These are phyloP conservation scores for Mesoligia furuncula DNA, from an alignment of 2,888 invertebrate species.

Conservation along the genomic window DNA sequence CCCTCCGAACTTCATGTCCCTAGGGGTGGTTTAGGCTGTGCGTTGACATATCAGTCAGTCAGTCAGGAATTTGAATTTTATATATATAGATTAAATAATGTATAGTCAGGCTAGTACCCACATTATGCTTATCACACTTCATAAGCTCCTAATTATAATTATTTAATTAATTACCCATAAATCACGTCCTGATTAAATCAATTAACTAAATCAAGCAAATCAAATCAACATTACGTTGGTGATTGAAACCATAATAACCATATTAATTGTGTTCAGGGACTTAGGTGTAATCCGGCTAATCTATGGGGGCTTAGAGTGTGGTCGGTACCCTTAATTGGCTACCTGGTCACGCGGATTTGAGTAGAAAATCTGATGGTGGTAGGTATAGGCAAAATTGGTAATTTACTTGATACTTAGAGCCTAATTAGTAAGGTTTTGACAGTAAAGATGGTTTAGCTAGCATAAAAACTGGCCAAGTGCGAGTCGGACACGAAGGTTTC, in stretches of 20 bases:
- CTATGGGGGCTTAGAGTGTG: constrained; percentile 64
- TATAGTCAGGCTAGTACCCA: background rate
- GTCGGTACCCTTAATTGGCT: constrained; percentile 69
- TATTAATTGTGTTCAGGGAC: constrained; percentile 79
- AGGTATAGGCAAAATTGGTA: background rate
- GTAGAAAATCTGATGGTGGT: constrained; percentile 39
- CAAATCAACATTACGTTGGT: constrained; percentile 72
- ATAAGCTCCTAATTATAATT: constrained; percentile 39
- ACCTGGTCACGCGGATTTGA: constrained; percentile 53
- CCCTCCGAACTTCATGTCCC: no score
- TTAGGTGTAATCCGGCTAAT: constrained; percentile 71
- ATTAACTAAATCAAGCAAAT: constrained; percentile 71
- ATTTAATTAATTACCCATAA: constrained; percentile 50
- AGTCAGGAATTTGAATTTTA: no score
- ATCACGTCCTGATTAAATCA: constrained; percentile 61
- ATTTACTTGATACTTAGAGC: background rate
- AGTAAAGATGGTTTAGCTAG: background rate
- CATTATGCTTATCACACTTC: constrained; percentile 7
- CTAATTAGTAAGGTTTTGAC: background rate
- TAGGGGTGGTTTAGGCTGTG: no score
- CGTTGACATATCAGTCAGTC: no score
- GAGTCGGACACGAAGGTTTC: no score
- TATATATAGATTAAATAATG: no score
- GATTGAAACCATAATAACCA: constrained; percentile 82
- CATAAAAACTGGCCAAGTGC: no score